Base-by-base conservation (phyloP, 2,888 invertebrate genomes). In the Carabus problematicus region DNA sequence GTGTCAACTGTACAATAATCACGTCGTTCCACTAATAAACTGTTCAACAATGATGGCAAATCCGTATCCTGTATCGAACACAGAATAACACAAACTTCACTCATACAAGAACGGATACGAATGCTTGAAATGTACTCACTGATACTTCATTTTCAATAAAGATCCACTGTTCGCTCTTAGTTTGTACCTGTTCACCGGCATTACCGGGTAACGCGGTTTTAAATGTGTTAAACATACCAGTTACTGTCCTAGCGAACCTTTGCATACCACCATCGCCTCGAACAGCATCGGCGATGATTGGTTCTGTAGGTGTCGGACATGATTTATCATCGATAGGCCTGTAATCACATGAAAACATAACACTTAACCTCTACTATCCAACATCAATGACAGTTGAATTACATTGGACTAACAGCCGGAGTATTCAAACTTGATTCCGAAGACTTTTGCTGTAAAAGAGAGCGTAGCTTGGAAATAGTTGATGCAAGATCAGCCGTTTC, bases 401-500 rank as follows among this genome's bases (percentile, higher is more conserved):
- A 81, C 81, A 82, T 80, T 7, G 82, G 82, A 71, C 81, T 82
- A 39, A 80, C 72, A n/a, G 80, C 78, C 3, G 82, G 82, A 3
- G 82, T 82, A 42, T 80, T 79, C 55, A 79, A 70, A 71, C 75
- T 78, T 4, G 80, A 80, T 73, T 80, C 80, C 1, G 80, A 80
- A 12, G 80, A 79, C 74, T 83, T 84, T 72, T 90, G 89, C 75
- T 89, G 88, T 73, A 91, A 80, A 74, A 91, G 79, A 58, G 85
- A 87, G 60, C 90, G 80, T 59, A 91, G 80, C 78, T 89, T 89
- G 55, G 90, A 90, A 75, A 91, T 91, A 75, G 89, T 89, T 70
- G 89, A 87, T 67, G 90, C 89, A 60, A 91, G 86, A 79, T 91
- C 91, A 0, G 89, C 89, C 0, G 88, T 85, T 76, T 91, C 91